These are phyloP conservation scores for Drosophila nr. perissopoda DNA, from an alignment of 2,888 invertebrate genomes.

Conservation along the genomic window DNA sequence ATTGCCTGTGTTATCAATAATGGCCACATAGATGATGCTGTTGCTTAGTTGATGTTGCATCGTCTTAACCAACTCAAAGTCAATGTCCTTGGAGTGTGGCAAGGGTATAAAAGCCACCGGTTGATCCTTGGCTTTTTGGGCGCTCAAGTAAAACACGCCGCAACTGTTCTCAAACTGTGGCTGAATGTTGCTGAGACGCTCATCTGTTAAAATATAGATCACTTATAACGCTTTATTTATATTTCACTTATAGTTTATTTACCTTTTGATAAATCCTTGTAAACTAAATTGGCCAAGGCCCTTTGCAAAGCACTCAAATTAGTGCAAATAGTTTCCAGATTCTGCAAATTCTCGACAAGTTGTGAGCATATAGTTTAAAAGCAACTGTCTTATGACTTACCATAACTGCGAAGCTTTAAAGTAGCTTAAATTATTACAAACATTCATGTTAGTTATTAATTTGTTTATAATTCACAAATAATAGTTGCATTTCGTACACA, in stretches of 20 bases:
- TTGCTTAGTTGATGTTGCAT: slow-evolving; percentile 57
- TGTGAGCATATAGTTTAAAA: background rate
- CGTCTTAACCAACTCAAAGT: slow-evolving; percentile 57
- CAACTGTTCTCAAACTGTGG: slow-evolving; percentile 55
- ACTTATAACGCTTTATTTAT: too few species aligned
- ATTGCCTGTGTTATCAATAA: slow-evolving; percentile 85
- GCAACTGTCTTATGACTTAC: slow-evolving; percentile 15
- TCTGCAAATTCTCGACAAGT: slow-evolving; percentile 31
- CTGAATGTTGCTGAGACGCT: slow-evolving; percentile 46
- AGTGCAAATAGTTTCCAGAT: slow-evolving; percentile 85
- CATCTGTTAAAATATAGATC: slow-evolving; percentile 39
- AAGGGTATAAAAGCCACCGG: slow-evolving; percentile 63
- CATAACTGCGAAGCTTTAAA: slow-evolving; percentile 18
- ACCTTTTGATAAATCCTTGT: slow-evolving; percentile 85
- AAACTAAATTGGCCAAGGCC: slow-evolving; percentile 86
- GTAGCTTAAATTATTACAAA: background rate
- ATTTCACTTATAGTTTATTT: too few species aligned
- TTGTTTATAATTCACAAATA: background rate
- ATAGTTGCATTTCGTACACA: background rate
- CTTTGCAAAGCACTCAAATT: slow-evolving; percentile 84
- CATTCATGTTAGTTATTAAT: background rate
- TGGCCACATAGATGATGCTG: slow-evolving; percentile 81
- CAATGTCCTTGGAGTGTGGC: slow-evolving; percentile 57
- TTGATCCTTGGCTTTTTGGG: slow-evolving; percentile 15
- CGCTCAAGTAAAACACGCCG: slow-evolving; percentile 69